Evolutionary conservation across 1,140 invertebrate species (phyloP).

Genomic region (Agrilus planipennis): DNA sequence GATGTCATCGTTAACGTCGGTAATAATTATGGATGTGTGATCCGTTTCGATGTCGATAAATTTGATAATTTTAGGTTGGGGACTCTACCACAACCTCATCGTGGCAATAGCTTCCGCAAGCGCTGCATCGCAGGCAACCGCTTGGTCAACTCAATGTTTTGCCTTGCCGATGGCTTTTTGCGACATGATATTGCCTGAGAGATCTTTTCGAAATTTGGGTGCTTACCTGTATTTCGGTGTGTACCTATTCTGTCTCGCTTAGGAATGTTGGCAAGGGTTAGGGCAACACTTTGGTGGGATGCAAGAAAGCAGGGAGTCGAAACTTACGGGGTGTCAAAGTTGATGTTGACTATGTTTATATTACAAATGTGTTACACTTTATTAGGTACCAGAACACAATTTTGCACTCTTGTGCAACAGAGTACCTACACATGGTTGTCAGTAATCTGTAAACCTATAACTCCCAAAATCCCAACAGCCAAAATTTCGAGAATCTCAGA

Average conservation of each 20-base stretch:
- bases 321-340: too few species aligned
- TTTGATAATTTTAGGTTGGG: slow-evolving; percentile 8
- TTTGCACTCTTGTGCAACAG: too few species aligned
- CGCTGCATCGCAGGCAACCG: slow-evolving; percentile 15
- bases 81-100: slow-evolving; percentile 7
- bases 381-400: too few species aligned
- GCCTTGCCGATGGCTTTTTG: slow-evolving; percentile 20
- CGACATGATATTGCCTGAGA: slow-evolving; percentile 14
- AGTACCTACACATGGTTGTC: too few species aligned
- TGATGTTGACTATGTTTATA: too few species aligned
- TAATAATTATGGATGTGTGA: not conserved
- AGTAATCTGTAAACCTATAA: too few species aligned
- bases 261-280: slow-evolving; percentile 3
- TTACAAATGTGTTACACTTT: too few species aligned
- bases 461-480: too few species aligned
- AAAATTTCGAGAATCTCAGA: too few species aligned
- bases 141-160: slow-evolving; percentile 14
- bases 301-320: too few species aligned
- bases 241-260: slow-evolving; percentile 2
- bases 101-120: slow-evolving; percentile 7
- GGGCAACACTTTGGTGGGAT: slow-evolving; percentile 3
- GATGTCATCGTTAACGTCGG: not conserved
- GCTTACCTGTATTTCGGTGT: slow-evolving; percentile 4
- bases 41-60: not conserved
- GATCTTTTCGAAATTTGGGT: not conserved